Percentiles rank a stretch among this genome's conserved stretches.
phyloP scores from a whole-genome alignment of 2,888 invertebrate species.

The Hyalella azteca region DNA sequence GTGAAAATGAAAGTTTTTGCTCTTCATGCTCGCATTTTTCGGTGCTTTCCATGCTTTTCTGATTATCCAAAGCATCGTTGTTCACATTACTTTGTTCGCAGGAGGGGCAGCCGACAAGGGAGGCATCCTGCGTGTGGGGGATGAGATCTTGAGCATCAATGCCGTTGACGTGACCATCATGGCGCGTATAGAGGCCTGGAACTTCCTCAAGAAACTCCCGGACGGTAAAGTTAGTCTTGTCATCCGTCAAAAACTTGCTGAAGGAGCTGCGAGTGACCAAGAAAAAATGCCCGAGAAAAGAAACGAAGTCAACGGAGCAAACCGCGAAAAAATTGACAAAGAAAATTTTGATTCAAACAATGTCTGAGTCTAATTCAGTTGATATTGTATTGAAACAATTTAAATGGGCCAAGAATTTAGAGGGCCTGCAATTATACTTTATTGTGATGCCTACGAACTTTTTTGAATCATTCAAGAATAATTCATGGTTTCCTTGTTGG shows the following conservation, averaged over 20 bases:
- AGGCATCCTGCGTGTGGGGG: constrained; percentile 81
- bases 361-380: no score
- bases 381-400: no score
- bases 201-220: constrained; percentile 85
- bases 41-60: neutral
- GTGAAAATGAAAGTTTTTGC: no score
- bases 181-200: constrained; percentile 95
- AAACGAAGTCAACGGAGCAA: no score
- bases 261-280: neutral
- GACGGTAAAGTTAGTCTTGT: constrained; percentile 78
- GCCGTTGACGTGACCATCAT: constrained; percentile 79
- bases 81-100: constrained; percentile 63
- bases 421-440: no score
- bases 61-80: neutral
- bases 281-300: neutral
- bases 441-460: no score
- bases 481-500: no score
- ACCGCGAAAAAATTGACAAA: no score
- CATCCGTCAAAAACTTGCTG: constrained; percentile 63
- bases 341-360: no score
- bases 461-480: no score
- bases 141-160: constrained; percentile 85
- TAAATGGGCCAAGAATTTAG: no score
- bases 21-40: no score
- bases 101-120: constrained; percentile 89